Base-by-base conservation (phyloP, 2,888 invertebrate species). In the Drosophila ezoana region DNA sequence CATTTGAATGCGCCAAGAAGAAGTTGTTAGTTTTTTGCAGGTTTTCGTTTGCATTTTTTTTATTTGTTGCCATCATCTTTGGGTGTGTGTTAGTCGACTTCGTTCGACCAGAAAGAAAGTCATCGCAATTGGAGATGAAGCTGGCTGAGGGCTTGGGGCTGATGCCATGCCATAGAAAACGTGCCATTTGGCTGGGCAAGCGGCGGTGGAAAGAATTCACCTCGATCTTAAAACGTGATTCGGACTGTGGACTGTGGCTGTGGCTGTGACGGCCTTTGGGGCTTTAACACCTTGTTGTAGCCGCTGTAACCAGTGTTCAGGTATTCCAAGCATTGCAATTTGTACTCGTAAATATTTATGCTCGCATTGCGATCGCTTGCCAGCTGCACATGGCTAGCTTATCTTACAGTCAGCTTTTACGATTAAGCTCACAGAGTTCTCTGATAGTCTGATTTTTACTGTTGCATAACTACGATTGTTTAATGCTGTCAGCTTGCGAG, bases 141-240 rank as follows among this genome's bases (percentile, higher is more conserved):
- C 28, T 64, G 14, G 45, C 14, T 32, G 45, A 38, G 57, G 23
- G 51, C 33, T 38, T 58, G 23, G 9, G 28, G 56, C 33, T 4
- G 33, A 18, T 44, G 49, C 23, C 16, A 37, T 23, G 53, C 13
- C 56, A n/a, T 32, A 49, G 41, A 16, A 81, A 68, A 83, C 82
- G 82, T 83, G 82, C 56, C 87, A 72, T 82, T 84, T 81, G 54
- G 20, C 43, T 58, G 40, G 38, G 49, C 43, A 20, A 49, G 41
- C 37, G 60, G 9, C 23, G 45, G 45, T 51, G 35, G 37, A 32
- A 81, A 83, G 80, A 84, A 81, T 80, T 90, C 81, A 89, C 91
- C 90, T 90, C 90, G 90, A 89, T 90, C 90, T 89, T 90, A 90
- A 90, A 90, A 90, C 91, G 90, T 90, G 91, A 88, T 87, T 85